phyloP scores from a whole-genome alignment of 1,140 invertebrate species.

The Andricus grossulariae region DNA sequence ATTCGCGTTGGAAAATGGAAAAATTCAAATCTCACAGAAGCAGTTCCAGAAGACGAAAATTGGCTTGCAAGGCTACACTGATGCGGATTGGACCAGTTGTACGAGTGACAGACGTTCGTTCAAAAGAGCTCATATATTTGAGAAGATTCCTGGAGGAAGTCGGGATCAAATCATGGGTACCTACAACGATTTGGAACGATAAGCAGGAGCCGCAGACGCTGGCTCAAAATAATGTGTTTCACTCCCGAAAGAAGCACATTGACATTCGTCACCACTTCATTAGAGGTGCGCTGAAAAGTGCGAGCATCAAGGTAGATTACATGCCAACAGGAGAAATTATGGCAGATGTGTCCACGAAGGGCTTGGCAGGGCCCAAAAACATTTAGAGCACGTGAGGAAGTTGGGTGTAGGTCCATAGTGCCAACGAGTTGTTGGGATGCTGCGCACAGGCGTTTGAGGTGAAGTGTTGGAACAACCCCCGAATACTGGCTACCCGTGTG shows the following conservation, averaged over 20 bases:
- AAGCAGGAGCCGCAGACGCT: slow-evolving; percentile 61
- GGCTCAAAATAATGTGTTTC: slow-evolving; percentile 63
- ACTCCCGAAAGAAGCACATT: no score
- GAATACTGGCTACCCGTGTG: no score
- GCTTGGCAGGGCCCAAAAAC: background rate
- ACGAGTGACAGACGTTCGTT: slow-evolving; percentile 42
- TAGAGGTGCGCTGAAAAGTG: background rate
- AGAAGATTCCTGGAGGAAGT: slow-evolving; percentile 38
- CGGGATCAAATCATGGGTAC: background rate
- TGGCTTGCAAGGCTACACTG: slow-evolving; percentile 30
- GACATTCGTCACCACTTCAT: no score
- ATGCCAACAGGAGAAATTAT: background rate
- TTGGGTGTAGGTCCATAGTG: background rate
- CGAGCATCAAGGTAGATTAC: background rate
- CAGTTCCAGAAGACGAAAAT: slow-evolving; percentile 30
- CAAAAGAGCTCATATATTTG: slow-evolving; percentile 45
- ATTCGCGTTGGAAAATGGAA: slow-evolving; percentile 12
- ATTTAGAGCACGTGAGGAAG: slow-evolving; percentile 40
- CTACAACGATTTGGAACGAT: slow-evolving; percentile 38
- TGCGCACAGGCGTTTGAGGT: background rate
- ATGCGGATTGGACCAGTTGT: slow-evolving; percentile 51
- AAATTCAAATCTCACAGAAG: slow-evolving; percentile 2
- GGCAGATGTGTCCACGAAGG: slow-evolving; percentile 15
- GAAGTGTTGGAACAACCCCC: background rate
- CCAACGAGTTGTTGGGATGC: background rate